phyloP scores from a whole-genome alignment of 1,140 invertebrate genomes.

The Camponotus vicinus region DNA sequence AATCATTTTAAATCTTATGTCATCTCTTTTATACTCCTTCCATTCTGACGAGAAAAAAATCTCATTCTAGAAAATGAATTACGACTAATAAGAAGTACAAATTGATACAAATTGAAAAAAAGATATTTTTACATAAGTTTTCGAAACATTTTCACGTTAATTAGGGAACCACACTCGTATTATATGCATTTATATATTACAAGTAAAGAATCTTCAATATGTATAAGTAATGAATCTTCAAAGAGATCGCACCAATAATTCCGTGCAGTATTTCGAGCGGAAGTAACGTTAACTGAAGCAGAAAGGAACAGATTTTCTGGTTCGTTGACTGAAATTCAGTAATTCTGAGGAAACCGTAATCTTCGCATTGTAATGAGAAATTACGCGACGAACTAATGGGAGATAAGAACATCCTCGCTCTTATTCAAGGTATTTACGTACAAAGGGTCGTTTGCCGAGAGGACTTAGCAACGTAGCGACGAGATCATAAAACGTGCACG shows the following conservation, averaged over 20 bases:
- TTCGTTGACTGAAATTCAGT: constrained; percentile 33
- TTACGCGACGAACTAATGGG: constrained; percentile 40
- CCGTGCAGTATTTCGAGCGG: not conserved
- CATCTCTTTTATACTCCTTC: not conserved
- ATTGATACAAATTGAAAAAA: constrained; percentile 9
- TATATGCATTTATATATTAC: not conserved
- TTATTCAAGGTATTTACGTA: constrained; percentile 66
- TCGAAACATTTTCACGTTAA: constrained; percentile 10
- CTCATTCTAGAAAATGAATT: not conserved
- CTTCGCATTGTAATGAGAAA: constrained; percentile 60
- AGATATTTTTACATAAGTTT: not conserved
- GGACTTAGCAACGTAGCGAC: constrained; percentile 71
- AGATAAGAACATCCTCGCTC: constrained; percentile 54
- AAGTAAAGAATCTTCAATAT: not conserved
- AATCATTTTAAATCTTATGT: not conserved
- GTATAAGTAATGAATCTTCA: constrained; percentile 12
- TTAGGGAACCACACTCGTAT: not conserved
- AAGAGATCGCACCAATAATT: not conserved
- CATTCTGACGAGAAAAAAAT: not conserved
- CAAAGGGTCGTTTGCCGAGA: constrained; percentile 69
- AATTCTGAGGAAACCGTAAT: constrained; percentile 47
- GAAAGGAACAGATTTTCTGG: constrained; percentile 5
- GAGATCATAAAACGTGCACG: constrained; percentile 68
- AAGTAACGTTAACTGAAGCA: constrained; percentile 13
- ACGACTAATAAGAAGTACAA: not conserved